phyloP scores from a whole-genome alignment of 2,888 invertebrate genomes.

The Diaprepes abbreviatus region DNA sequence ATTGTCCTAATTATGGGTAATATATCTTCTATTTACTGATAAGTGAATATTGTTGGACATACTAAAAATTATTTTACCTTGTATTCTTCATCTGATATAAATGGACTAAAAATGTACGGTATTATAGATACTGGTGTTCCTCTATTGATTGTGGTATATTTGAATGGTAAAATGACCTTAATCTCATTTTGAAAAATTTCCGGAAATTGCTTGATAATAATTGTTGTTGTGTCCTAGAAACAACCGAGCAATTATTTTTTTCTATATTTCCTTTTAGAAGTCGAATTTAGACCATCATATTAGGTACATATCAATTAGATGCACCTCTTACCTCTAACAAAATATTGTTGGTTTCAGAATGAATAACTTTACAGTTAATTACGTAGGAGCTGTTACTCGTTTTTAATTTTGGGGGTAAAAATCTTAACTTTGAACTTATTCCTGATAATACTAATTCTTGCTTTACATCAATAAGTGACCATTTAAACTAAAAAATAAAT shows the following conservation, averaged over 20 bases:
- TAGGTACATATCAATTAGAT: no score
- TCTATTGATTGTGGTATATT: slow-evolving; percentile 17
- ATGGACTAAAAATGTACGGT: slow-evolving; percentile 5
- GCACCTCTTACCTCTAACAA: slow-evolving; percentile 20
- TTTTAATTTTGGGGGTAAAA: background rate
- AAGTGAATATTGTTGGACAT: no score
- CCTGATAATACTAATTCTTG: background rate
- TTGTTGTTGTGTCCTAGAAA: background rate
- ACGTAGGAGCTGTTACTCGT: background rate
- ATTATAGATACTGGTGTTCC: slow-evolving; percentile 12
- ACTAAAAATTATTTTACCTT: slow-evolving; percentile 13
- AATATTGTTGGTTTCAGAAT: background rate
- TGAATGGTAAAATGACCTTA: slow-evolving; percentile 24
- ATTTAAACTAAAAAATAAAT: slow-evolving; percentile 25
- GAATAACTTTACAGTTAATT: slow-evolving; percentile 15
- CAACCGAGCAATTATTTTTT: no score
- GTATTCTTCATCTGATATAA: background rate
- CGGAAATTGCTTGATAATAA: background rate
- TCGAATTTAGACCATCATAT: no score
- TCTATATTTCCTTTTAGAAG: no score
- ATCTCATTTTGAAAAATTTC: slow-evolving; percentile 1
- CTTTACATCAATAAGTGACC: background rate
- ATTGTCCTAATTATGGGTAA: no score
- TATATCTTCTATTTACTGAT: no score
- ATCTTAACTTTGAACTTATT: slow-evolving; percentile 10